phyloP scores from a whole-genome alignment of 2,113 vertebrate species.

The Porphyrio hochstetteri region DNA sequence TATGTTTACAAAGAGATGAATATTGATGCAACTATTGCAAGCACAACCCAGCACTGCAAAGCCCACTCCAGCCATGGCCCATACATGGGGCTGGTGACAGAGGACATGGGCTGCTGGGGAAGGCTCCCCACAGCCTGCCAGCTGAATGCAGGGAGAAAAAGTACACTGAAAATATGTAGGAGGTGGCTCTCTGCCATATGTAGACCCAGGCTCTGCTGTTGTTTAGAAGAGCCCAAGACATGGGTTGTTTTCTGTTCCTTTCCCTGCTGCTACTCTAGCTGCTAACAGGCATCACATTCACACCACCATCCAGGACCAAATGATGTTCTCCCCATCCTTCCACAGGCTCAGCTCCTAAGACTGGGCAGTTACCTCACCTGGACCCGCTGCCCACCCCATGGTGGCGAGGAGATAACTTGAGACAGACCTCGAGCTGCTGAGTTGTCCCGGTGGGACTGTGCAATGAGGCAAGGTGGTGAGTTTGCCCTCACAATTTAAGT shows the following conservation, averaged over 20 bases:
- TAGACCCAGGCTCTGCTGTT: not conserved
- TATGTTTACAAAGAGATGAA: not conserved
- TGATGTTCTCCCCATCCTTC: not conserved
- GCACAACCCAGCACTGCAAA: not conserved
- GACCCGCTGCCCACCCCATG: not conserved
- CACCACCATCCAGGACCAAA: not conserved
- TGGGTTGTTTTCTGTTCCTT: not conserved
- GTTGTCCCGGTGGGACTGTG: not conserved
- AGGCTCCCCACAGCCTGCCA: not conserved
- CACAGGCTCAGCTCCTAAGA: not conserved
- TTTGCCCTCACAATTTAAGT: not conserved
- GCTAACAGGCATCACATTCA: not conserved
- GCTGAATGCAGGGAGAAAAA: not conserved
- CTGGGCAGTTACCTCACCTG: too few relatives aligned
- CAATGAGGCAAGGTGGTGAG: not conserved
- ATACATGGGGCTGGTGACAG: not conserved
- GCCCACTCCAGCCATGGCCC: fast-evolving
- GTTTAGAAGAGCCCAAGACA: not conserved
- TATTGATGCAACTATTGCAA: not conserved
- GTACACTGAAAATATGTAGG: not conserved
- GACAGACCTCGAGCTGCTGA: not conserved
- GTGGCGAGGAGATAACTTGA: not conserved
- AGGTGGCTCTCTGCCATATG: not conserved
- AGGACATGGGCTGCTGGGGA: not conserved
- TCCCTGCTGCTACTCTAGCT: not conserved